phyloP scores from a whole-genome alignment of 2,113 vertebrate genomes.

The Esox niger region DNA sequence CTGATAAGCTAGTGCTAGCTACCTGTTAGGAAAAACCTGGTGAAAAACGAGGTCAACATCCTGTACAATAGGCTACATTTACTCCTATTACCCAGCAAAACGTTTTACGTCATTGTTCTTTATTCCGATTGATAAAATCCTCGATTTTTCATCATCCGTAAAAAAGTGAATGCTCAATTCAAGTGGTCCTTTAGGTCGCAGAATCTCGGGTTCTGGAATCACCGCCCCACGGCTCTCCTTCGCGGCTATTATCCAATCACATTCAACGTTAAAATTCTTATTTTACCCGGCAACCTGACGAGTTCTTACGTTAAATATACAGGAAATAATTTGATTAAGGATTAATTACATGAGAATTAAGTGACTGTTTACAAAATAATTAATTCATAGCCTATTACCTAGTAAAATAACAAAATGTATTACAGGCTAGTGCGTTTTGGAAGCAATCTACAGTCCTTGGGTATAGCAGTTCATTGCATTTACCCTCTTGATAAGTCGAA shows the following conservation, averaged over 20 bases:
- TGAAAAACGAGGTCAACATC: slow-evolving; percentile 55
- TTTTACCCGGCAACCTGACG: slow-evolving; percentile 64
- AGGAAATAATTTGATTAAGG: neutral
- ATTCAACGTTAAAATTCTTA: slow-evolving; percentile 54
- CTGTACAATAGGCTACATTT: slow-evolving; percentile 41
- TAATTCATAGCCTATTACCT: no score
- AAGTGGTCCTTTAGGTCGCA: slow-evolving; percentile 36
- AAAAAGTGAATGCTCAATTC: slow-evolving; percentile 26
- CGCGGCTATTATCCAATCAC: slow-evolving; percentile 58
- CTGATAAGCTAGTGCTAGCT: slow-evolving; percentile 28
- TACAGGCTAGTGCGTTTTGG: no score
- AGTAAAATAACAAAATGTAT: no score
- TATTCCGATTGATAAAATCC: slow-evolving; percentile 49
- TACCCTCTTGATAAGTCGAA: no score
- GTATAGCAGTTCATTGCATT: no score
- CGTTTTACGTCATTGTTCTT: slow-evolving; percentile 15
- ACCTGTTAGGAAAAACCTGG: slow-evolving; percentile 63
- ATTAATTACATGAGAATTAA: no score
- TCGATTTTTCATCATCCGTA: slow-evolving; percentile 2
- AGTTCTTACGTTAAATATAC: slow-evolving; percentile 58
- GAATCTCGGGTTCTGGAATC: slow-evolving; percentile 38
- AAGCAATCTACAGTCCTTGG: no score
- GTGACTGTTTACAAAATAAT: no score
- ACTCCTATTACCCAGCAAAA: slow-evolving; percentile 8
- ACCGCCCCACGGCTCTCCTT: slow-evolving; percentile 44